These are phyloP conservation scores for Hirtodrosophila alboralis DNA, from an alignment of 2,888 invertebrate genomes.

Conservation along the genomic window DNA sequence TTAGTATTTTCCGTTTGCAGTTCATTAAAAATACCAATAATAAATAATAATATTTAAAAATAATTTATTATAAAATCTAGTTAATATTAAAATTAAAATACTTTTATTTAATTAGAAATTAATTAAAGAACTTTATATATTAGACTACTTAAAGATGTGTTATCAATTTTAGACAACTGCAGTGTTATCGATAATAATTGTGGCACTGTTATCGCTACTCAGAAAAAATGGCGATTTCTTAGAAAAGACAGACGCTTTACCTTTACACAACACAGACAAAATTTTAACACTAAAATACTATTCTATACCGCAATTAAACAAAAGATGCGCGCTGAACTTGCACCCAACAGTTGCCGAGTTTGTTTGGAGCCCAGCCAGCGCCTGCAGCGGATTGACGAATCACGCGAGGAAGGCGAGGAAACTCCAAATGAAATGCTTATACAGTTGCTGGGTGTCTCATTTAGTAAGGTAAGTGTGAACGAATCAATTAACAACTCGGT, in stretches of 20 bases:
- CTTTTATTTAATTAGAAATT: too few species aligned
- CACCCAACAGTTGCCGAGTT: constrained; percentile 75
- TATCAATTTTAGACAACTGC: constrained; percentile 11
- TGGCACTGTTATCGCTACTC: constrained; percentile 49
- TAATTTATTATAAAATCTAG: too few species aligned
- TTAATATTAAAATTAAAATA: too few species aligned
- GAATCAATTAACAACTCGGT: background rate
- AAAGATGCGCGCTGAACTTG: constrained; percentile 74
- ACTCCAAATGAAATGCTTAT: constrained; percentile 80
- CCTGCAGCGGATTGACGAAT: constrained; percentile 75
- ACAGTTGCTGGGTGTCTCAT: constrained; percentile 72
- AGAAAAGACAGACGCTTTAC: constrained; percentile 58
- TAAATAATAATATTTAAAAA: too few species aligned
- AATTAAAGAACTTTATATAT: too few species aligned
- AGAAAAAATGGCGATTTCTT: constrained; percentile 69
- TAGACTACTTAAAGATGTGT: constrained; percentile 5
- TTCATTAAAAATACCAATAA: too few species aligned
- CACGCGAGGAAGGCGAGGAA: constrained; percentile 77
- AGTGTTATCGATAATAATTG: constrained; percentile 31
- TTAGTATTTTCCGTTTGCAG: too few species aligned
- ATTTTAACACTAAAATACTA: constrained; percentile 77
- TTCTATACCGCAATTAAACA: constrained; percentile 36
- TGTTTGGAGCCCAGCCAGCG: constrained; percentile 76
- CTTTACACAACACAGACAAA: constrained; percentile 73
- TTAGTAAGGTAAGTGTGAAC: constrained; percentile 61